A percentile compares a stretch with the other conserved stretches of the same genome.
Evolutionary conservation across 1,140 invertebrate species (phyloP).

Genomic region (Cherax quadricarinatus): DNA sequence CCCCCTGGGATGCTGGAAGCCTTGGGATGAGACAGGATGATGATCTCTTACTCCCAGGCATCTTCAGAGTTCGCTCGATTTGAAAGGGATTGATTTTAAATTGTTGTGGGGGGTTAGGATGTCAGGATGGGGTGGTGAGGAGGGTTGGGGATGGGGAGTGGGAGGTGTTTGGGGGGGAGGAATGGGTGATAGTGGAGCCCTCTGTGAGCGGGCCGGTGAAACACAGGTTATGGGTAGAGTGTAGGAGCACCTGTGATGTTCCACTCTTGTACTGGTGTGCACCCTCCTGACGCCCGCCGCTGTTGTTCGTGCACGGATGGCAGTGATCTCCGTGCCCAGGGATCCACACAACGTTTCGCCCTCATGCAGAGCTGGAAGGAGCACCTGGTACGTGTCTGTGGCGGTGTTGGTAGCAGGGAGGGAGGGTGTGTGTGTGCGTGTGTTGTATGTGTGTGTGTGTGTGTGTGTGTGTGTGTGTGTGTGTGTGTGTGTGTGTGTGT

Average conservation of each 20-base stretch:
- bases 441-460: too few species aligned
- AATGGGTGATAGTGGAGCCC: constrained; percentile 43
- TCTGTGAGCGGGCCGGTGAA: constrained; percentile 43
- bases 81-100: too few species aligned
- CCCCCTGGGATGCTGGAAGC: too few species aligned
- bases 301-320: constrained; percentile 17
- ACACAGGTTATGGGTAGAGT: constrained; percentile 45
- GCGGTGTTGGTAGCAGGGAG: background rate
- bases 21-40: too few species aligned
- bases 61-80: too few species aligned
- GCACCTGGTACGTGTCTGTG: constrained; percentile 23
- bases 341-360: background rate
- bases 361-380: constrained; percentile 52
- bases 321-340: constrained; percentile 1
- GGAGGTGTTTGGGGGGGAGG: background rate
- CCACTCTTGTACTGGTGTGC: constrained; percentile 40
- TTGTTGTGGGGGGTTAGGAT: background rate
- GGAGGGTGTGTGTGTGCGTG: too few species aligned
- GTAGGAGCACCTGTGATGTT: constrained; percentile 41
- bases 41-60: too few species aligned
- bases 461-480: too few species aligned
- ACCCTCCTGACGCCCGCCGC: constrained; percentile 16
- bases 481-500: too few species aligned
- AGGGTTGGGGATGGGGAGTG: background rate
- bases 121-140: background rate